phyloP scores from a whole-genome alignment of 2,888 invertebrate species.

The Eristalis arbustorum region DNA sequence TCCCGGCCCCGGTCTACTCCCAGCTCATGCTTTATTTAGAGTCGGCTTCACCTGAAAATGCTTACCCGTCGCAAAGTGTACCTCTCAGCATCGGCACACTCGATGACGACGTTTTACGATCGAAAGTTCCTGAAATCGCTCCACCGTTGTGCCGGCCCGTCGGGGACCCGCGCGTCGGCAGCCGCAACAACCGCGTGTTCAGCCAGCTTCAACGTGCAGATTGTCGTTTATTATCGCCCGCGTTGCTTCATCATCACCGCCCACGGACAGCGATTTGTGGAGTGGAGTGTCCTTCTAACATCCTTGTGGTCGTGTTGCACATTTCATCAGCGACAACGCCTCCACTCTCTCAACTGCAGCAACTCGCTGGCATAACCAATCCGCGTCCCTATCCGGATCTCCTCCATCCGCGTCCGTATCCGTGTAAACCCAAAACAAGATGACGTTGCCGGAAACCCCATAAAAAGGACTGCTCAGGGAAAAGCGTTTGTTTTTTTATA shows the following conservation, averaged over 20 bases:
- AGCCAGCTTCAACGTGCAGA: background rate
- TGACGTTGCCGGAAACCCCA: slow-evolving; percentile 56
- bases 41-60: background rate
- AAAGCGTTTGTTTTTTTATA: background rate
- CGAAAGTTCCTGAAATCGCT: background rate
- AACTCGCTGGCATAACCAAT: slow-evolving; percentile 23
- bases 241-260: background rate
- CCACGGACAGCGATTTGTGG: slow-evolving; percentile 22
- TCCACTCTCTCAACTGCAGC: slow-evolving; percentile 48
- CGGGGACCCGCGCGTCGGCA: background rate
- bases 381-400: background rate
- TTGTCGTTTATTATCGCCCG: background rate
- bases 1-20: slow-evolving; percentile 19
- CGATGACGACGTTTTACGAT: background rate
- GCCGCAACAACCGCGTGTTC: background rate
- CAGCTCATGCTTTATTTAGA: background rate
- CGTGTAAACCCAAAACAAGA: slow-evolving; percentile 56
- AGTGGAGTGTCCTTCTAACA: slow-evolving; percentile 35
- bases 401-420: background rate
- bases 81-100: background rate
- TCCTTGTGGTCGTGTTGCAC: slow-evolving; percentile 35
- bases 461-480: slow-evolving; percentile 29
- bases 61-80: background rate
- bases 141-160: background rate
- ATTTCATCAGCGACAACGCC: slow-evolving; percentile 50